Evolutionary conservation across 2,797 vertebrate genomes (phyloP), one percentile per base, ranked within the genome.

Genomic region (Triplophysa yarkandensis): DNA sequence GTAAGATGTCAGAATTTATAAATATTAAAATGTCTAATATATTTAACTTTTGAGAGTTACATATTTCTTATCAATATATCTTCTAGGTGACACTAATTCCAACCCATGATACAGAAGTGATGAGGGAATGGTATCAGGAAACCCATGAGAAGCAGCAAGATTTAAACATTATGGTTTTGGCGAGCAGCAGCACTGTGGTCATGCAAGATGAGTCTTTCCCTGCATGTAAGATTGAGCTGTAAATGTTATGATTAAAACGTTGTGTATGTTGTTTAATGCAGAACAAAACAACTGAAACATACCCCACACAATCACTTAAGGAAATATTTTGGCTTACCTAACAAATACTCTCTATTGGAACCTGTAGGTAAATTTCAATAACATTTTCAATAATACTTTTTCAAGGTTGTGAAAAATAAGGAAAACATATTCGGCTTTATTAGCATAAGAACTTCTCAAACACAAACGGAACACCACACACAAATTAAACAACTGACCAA

Each of bases 181-280:
- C 97, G 68, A 98, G 96, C 92, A 99, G 97, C 92, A 98, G 96
- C 92, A 98, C 97, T 0, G 97, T 99, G 39, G 97, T 99, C 81
- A 99, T 99, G 97, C 97, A 99, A 91, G 97, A 99, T 32, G 97
- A 99, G 84, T 98, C 97, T 80, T 99, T 99, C 87, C 96, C 97
- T 0, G 97, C 97, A 77, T 99, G 97, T 90, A 99, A 99, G 89
- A 98, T 99, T 68, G 97, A 99, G 84, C 93, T 99, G 95, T 99
- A 94, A 91, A n/a, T 64, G 32, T n/a, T 21, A 41, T 34, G 41
- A 72, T 25, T 21, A 23, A 41, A 11, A 54, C 44, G 5, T 34
- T 9, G 9, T 25, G 14, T 14, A 74, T 2, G 28, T 17, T 61
- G 19, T 48, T 46, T 60, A 8, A 17, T 32, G 43, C 21, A 65